These are phyloP conservation scores for Nasonia oneida DNA, from an alignment of 2,888 invertebrate genomes.

Conservation along the genomic window DNA sequence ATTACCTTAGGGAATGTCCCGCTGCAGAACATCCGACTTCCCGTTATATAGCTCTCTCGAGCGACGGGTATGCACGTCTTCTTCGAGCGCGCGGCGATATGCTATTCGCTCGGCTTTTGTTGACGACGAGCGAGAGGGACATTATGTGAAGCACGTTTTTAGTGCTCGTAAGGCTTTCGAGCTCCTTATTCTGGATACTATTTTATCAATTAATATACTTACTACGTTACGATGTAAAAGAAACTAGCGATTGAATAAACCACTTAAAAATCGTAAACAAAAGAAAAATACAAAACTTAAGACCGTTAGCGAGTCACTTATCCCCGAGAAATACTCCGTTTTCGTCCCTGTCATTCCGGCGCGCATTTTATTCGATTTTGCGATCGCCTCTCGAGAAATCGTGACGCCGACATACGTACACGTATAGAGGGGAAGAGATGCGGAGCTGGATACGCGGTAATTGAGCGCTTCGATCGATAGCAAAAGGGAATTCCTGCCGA, in stretches of 20 bases:
- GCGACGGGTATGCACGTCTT: background rate
- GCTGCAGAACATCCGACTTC: slow-evolving; percentile 67
- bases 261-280: too few relatives aligned
- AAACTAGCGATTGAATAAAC: background rate
- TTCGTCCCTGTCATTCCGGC: slow-evolving; percentile 11
- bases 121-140: background rate
- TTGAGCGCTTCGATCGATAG: background rate
- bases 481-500: background rate
- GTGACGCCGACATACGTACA: background rate
- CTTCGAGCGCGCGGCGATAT: background rate
- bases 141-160: too few relatives aligned
- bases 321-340: slow-evolving; percentile 3
- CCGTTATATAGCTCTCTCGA: slow-evolving; percentile 67
- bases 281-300: too few relatives aligned
- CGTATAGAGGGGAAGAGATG: background rate
- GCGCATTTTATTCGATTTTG: slow-evolving; percentile 4
- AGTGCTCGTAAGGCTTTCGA: background rate
- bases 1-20: slow-evolving; percentile 66
- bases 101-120: slow-evolving; percentile 7
- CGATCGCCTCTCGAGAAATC: background rate
- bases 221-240: background rate
- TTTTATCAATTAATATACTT: too few relatives aligned
- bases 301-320: background rate
- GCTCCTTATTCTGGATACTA: too few relatives aligned
- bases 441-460: background rate